Evolutionary conservation across 1,140 invertebrate species (phyloP).

Genomic region (Brachionus paranguensis): DNA sequence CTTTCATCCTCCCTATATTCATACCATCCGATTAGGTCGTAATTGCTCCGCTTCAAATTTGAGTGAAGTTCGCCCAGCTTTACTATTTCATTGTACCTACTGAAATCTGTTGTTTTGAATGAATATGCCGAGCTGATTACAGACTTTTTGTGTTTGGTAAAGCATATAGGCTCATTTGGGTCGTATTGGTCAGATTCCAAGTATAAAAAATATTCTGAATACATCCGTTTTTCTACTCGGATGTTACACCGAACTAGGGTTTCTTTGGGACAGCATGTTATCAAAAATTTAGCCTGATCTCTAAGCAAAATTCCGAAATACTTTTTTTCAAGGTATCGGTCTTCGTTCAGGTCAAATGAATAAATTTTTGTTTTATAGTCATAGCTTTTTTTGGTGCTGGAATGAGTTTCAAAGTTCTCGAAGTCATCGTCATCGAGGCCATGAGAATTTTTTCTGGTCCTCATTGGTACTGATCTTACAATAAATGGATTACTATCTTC

Average conservation of each 20-base stretch:
- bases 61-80: neutral
- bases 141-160: slow-evolving; percentile 8
- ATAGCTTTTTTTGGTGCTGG: neutral
- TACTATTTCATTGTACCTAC: neutral
- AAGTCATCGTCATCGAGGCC: neutral
- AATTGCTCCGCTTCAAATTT: neutral
- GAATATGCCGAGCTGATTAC: neutral
- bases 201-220: slow-evolving; percentile 3
- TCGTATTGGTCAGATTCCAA: neutral
- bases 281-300: neutral
- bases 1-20: neutral
- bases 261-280: neutral
- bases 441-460: neutral
- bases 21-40: neutral
- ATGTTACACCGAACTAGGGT: neutral
- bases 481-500: neutral
- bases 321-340: neutral
- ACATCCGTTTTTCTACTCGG: neutral
- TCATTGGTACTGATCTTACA: neutral
- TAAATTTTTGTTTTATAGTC: neutral
- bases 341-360: neutral
- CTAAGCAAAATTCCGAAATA: neutral
- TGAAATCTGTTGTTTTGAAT: neutral
- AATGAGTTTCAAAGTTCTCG: neutral
- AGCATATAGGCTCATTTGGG: neutral